Conservation (phyloP, 2,888 invertebrate species). For the Melanchra persicariae region DNA sequence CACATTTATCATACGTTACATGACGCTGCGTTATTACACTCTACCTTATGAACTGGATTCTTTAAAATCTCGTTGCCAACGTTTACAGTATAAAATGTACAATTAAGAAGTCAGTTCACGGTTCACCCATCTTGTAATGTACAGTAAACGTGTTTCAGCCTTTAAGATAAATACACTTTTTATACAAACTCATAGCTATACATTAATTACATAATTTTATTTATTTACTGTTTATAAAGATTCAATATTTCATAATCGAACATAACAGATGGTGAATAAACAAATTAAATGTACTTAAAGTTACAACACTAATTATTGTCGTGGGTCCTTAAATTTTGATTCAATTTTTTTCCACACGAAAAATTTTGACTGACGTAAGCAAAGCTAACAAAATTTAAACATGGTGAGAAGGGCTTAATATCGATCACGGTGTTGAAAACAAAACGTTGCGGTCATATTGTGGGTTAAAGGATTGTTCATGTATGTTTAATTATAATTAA, state of each 20-base stretch:
- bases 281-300: slow-evolving; percentile 68
- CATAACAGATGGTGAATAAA: slow-evolving; percentile 55
- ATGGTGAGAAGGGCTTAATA: slow-evolving; percentile 22
- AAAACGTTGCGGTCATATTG: slow-evolving; percentile 29
- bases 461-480: background rate
- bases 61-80: slow-evolving; percentile 47
- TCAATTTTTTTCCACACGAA: slow-evolving; percentile 63
- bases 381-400: slow-evolving; percentile 48
- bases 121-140: slow-evolving; percentile 41
- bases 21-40: slow-evolving; percentile 31
- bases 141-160: slow-evolving; percentile 51
- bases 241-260: slow-evolving; percentile 65
- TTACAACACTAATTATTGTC: slow-evolving; percentile 88
- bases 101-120: slow-evolving; percentile 45
- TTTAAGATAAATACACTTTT: slow-evolving; percentile 66
- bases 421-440: slow-evolving; percentile 24
- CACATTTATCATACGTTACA: slow-evolving; percentile 62
- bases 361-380: slow-evolving; percentile 38
- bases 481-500: too few relatives aligned
- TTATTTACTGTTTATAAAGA: slow-evolving; percentile 64
- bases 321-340: slow-evolving; percentile 77
- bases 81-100: slow-evolving; percentile 44
- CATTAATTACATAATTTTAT: slow-evolving; percentile 62
- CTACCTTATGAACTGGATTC: slow-evolving; percentile 34
- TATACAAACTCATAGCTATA: slow-evolving; percentile 67